Evolutionary conservation across 2,113 vertebrate genomes (phyloP).

Genomic region (Carlito syrichta): DNA sequence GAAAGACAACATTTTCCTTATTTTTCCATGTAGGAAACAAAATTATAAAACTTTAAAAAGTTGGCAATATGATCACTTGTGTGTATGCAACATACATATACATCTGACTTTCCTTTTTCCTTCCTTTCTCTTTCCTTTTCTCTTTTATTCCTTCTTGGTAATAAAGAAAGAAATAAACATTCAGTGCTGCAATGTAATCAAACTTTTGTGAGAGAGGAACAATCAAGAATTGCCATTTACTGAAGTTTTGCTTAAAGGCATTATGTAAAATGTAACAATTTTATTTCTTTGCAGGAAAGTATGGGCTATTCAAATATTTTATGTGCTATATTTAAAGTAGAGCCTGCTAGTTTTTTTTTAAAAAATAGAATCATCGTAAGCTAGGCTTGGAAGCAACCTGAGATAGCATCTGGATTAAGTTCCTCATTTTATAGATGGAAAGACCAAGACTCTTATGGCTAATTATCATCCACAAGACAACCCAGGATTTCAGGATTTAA

Average conservation of each 20-base stretch:
- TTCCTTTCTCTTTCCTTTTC: neutral
- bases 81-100: neutral
- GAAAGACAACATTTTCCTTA: neutral
- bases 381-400: neutral
- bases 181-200: neutral
- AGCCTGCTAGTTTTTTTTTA: neutral
- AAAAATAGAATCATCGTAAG: neutral
- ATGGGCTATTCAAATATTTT: neutral
- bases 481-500: slow-evolving; percentile 10
- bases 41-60: neutral
- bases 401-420: neutral
- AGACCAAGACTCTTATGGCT: neutral
- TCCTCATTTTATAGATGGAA: neutral
- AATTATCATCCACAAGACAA: neutral
- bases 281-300: neutral
- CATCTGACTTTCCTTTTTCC: neutral
- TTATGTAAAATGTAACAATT: slow-evolving; percentile 4
- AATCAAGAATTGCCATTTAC: neutral
- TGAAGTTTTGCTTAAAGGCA: neutral
- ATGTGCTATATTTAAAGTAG: neutral
- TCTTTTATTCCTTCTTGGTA: neutral
- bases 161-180: neutral
- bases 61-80: neutral
- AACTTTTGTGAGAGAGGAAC: neutral
- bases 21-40: neutral